A percentile compares a stretch with the other conserved stretches of the same genome.
These are phyloP conservation scores for Aselliscus stoliczkanus DNA, from an alignment of 2,797 vertebrate species.

Conservation along the genomic window DNA sequence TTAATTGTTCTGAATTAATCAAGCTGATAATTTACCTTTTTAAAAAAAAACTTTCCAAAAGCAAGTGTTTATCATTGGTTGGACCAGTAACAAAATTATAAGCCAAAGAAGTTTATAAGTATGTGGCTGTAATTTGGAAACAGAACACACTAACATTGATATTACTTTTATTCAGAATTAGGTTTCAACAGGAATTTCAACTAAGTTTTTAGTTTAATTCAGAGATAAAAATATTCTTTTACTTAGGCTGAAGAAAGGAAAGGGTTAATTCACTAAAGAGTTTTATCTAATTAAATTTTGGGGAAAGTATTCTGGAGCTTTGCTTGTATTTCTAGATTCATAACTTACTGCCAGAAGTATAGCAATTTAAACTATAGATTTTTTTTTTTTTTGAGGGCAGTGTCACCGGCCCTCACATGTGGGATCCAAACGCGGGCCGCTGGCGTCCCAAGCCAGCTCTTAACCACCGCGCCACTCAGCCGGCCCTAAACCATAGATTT, in stretches of 20 bases:
- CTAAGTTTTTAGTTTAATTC: conserved; percentile 21
- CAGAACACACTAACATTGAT: not conserved
- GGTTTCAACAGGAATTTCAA: not conserved
- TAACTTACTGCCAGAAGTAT: conserved; percentile 6
- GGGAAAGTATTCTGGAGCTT: conserved; percentile 25
- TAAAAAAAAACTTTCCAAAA: not conserved
- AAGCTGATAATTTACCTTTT: not conserved
- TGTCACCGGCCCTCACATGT: no score
- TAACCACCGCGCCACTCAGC: no score
- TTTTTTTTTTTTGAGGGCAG: no score
- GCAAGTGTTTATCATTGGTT: not conserved
- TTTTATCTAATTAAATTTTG: not conserved
- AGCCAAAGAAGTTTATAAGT: not conserved
- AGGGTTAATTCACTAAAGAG: not conserved
- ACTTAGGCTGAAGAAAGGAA: conserved; percentile 50
- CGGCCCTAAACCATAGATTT: conserved; percentile 41
- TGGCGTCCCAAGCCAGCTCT: no score
- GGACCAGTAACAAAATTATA: not conserved
- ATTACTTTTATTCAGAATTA: conserved; percentile 31
- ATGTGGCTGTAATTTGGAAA: not conserved
- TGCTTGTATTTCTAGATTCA: conserved; percentile 34
- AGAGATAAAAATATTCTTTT: conserved; percentile 60
- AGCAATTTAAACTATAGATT: conserved; percentile 55
- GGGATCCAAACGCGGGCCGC: no score
- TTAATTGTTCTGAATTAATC: not conserved